Evolutionary conservation across 2,797 vertebrate genomes (phyloP).

Genomic region (Danio aesculapii): DNA sequence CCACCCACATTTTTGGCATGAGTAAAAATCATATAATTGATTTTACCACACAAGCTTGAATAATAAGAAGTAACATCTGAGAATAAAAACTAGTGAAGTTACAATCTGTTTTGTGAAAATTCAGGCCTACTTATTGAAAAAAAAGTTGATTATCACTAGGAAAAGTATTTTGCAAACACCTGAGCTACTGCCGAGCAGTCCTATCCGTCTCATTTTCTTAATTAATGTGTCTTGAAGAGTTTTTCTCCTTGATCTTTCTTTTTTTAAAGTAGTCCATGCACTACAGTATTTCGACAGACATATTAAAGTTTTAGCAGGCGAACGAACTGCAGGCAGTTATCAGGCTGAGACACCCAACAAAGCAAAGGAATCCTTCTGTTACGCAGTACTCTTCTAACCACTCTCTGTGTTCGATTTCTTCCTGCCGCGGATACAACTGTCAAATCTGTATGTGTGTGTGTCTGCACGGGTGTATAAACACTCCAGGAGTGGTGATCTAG

Average conservation of each 20-base stretch:
- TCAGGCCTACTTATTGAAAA: not conserved
- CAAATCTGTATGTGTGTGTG: constrained; percentile 17
- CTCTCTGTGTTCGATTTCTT: constrained; percentile 41
- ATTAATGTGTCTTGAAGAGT: not conserved
- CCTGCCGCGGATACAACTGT: constrained; percentile 46
- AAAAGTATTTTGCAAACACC: not conserved
- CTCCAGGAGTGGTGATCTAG: constrained; percentile 21
- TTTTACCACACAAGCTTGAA: too few relatives aligned
- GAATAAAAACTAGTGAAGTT: too few relatives aligned
- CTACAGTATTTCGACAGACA: not conserved
- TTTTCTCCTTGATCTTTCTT: constrained; percentile 10
- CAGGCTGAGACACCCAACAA: constrained; percentile 14
- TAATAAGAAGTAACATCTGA: too few relatives aligned
- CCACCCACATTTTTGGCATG: too few relatives aligned
- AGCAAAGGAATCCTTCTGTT: constrained; percentile 27
- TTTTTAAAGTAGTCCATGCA: constrained; percentile 10
- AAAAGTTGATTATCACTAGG: not conserved
- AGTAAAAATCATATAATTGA: too few relatives aligned
- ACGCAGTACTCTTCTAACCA: constrained; percentile 18
- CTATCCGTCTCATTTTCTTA: not conserved
- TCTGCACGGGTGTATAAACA: constrained; percentile 16
- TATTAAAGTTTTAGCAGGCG: constrained; percentile 19
- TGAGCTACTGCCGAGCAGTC: not conserved
- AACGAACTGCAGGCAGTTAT: constrained; percentile 16
- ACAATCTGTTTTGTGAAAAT: not conserved